Percentiles rank a stretch among this genome's conserved stretches.
Evolutionary conservation across 2,113 vertebrate genomes (phyloP).

Genomic region (Saccopteryx bilineata): DNA sequence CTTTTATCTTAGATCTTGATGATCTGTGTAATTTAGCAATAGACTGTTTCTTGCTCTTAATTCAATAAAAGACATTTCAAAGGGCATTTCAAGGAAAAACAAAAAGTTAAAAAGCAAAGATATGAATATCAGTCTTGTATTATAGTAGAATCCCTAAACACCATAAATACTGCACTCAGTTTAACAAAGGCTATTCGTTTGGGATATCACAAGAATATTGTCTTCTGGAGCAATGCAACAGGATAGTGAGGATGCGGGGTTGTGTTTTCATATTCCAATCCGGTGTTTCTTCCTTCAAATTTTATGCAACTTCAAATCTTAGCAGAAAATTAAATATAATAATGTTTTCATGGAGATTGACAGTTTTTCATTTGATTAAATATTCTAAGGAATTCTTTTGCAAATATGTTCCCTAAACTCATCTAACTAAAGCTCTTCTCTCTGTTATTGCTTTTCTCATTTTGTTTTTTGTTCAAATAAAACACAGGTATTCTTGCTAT

Average conservation of each 20-base stretch:
- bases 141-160: not conserved
- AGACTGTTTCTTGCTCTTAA: not conserved
- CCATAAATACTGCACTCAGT: not conserved
- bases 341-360: not conserved
- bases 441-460: not conserved
- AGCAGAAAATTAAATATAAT: not conserved
- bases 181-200: not conserved
- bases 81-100: not conserved
- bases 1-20: not conserved
- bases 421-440: not conserved
- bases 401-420: not conserved
- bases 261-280: not conserved
- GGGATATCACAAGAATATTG: not conserved
- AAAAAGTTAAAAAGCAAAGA: not conserved
- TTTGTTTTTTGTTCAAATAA: not conserved
- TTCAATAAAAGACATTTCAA: not conserved
- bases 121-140: not conserved
- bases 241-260: fast-evolving
- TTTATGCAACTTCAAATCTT: not conserved
- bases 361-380: not conserved
- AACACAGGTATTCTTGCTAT: not conserved
- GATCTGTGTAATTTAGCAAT: not conserved
- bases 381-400: not conserved
- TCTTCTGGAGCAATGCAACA: not conserved
- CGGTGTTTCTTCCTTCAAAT: not conserved